These are phyloP conservation scores for Seladonia tumulorum DNA, from an alignment of 2,888 invertebrate genomes.

Conservation along the genomic window DNA sequence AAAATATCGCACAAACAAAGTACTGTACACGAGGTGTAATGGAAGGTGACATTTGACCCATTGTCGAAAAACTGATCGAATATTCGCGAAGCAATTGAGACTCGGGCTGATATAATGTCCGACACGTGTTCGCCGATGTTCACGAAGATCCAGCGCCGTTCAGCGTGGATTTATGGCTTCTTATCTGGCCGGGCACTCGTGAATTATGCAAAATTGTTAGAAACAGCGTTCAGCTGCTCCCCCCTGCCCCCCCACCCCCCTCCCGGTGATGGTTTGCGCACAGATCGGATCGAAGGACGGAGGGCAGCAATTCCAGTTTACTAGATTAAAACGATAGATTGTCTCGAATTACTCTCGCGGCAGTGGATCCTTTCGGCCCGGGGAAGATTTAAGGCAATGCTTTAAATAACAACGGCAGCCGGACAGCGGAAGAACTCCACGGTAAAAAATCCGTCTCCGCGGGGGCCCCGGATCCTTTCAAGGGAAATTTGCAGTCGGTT, in stretches of 20 bases:
- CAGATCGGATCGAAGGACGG: background rate
- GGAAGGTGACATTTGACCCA: background rate
- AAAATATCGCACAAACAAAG: background rate
- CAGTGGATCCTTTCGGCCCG: conserved; percentile 35
- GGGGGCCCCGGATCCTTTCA: conserved; percentile 22
- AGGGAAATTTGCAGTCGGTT: conserved; percentile 33
- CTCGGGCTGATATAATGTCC: background rate
- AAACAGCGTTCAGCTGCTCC: background rate
- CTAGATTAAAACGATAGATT: conserved; percentile 56
- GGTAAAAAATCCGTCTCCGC: conserved; percentile 41
- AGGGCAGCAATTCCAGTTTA: conserved; percentile 29
- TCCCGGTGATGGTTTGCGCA: background rate
- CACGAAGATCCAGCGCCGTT: background rate
- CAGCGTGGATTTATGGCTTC: background rate
- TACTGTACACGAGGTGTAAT: too few relatives aligned
- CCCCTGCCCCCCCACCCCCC: too few relatives aligned
- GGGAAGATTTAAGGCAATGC: conserved; percentile 44
- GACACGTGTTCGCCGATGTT: background rate
- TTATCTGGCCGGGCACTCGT: background rate
- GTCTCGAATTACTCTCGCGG: conserved; percentile 43
- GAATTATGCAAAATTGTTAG: conserved; percentile 17
- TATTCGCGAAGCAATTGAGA: background rate
- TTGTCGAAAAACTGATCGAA: background rate
- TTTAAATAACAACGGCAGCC: conserved; percentile 47
- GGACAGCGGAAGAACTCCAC: conserved; percentile 22